These are phyloP conservation scores for Halcyon malimbica DNA, from an alignment of 2,113 vertebrate species.

Conservation along the genomic window DNA sequence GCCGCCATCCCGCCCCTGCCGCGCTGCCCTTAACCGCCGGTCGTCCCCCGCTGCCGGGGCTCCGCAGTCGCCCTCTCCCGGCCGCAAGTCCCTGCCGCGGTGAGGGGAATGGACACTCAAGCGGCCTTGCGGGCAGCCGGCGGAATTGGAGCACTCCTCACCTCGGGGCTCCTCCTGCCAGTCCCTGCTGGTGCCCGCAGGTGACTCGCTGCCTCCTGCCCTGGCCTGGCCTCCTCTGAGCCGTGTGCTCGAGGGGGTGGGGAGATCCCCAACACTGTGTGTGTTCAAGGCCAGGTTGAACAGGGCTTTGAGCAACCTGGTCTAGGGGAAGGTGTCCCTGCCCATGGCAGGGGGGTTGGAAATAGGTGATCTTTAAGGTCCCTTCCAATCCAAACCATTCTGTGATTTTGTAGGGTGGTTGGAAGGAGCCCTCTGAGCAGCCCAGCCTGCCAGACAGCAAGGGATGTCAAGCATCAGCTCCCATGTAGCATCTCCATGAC, in stretches of 20 bases:
- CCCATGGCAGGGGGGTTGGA: no score
- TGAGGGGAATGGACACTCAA: accelerated
- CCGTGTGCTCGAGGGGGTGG: neutral
- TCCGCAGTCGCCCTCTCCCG: accelerated
- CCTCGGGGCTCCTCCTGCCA: neutral
- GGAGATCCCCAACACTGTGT: no score
- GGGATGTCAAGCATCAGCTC: neutral
- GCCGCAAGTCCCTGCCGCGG: accelerated
- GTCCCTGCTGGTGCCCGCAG: neutral
- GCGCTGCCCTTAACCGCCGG: neutral
- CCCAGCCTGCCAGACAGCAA: no score
- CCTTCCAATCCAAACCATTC: no score
- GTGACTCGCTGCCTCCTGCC: neutral
- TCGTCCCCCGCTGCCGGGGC: accelerated
- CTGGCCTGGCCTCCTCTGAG: no score
- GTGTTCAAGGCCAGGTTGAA: no score
- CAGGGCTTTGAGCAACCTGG: no score
- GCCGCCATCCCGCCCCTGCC: neutral
- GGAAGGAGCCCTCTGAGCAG: neutral
- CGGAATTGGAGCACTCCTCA: accelerated
- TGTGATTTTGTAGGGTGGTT: no score
- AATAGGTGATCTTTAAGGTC: no score
- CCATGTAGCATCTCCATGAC: neutral
- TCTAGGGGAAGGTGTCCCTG: no score
- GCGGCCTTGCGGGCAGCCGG: no score